phyloP scores from a whole-genome alignment of 2,797 vertebrate genomes.

The Antrozous pallidus region DNA sequence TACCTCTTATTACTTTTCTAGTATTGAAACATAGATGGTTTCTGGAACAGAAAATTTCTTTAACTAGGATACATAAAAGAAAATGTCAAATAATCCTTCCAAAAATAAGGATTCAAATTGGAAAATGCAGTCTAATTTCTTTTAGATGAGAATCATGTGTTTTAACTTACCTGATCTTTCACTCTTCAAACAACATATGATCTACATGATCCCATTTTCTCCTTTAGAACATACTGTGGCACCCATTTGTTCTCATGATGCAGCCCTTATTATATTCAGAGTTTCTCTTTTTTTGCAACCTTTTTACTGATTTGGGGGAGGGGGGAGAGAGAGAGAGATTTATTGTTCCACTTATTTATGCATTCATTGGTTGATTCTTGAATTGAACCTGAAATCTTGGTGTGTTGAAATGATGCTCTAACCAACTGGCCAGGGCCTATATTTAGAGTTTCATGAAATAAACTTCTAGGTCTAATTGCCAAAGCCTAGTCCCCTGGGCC shows the following conservation, averaged over 20 bases:
- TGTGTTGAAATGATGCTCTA: too few species aligned
- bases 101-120: neutral
- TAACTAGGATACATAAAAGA: neutral
- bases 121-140: neutral
- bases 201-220: neutral
- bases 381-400: too few species aligned
- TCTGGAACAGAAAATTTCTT: neutral
- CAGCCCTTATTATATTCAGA: neutral
- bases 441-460: neutral
- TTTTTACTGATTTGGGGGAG: neutral
- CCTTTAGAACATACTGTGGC: neutral
- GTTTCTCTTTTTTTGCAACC: neutral
- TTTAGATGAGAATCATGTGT: neutral
- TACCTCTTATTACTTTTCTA: neutral
- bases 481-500: neutral
- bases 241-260: neutral
- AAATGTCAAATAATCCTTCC: conserved; percentile 12
- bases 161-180: neutral
- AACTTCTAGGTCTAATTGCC: neutral
- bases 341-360: neutral
- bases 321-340: neutral
- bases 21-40: neutral
- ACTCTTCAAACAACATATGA: neutral
- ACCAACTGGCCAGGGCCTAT: too few species aligned
- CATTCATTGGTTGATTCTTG: neutral